Percentiles rank a stretch among this genome's conserved stretches.
These are phyloP conservation scores for Glaucomys volans DNA, from an alignment of 2,113 vertebrate species.

Conservation along the genomic window DNA sequence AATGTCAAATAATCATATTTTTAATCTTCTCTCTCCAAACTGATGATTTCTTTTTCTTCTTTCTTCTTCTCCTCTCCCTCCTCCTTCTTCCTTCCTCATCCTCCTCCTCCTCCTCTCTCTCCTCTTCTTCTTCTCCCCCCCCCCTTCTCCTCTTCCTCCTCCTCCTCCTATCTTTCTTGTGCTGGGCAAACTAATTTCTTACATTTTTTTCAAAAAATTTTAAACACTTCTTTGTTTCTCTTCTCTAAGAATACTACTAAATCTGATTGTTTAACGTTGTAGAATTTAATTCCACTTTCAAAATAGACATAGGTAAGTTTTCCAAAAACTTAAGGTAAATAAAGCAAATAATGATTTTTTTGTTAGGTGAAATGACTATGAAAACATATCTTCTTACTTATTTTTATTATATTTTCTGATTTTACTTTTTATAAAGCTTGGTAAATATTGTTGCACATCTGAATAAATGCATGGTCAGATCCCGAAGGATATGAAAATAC, in stretches of 20 bases:
- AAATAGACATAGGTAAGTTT: neutral
- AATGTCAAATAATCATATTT: neutral
- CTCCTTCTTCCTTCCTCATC: too few species aligned
- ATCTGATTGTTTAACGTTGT: neutral
- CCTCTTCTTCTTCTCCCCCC: too few species aligned
- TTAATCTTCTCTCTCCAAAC: neutral
- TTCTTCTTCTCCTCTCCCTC: too few species aligned
- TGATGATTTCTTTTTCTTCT: too few species aligned
- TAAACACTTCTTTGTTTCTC: neutral
- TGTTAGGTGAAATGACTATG: neutral
- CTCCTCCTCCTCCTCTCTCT: too few species aligned
- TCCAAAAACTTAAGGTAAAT: neutral
- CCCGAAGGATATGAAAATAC: neutral
- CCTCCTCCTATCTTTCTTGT: too few species aligned
- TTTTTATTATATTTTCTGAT: neutral
- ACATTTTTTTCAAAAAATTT: neutral
- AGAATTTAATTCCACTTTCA: constrained; percentile 1
- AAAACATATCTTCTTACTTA: neutral
- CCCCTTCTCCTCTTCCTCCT: too few species aligned
- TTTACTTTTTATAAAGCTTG: neutral
- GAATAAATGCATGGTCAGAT: constrained; percentile 27
- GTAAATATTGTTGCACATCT: constrained; percentile 20
- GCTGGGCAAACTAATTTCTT: neutral
- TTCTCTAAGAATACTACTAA: neutral
- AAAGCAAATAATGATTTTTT: constrained; percentile 1